Evolutionary conservation across 2,888 invertebrate genomes (phyloP).

Genomic region (Sinopyrophorus schimmeli): DNA sequence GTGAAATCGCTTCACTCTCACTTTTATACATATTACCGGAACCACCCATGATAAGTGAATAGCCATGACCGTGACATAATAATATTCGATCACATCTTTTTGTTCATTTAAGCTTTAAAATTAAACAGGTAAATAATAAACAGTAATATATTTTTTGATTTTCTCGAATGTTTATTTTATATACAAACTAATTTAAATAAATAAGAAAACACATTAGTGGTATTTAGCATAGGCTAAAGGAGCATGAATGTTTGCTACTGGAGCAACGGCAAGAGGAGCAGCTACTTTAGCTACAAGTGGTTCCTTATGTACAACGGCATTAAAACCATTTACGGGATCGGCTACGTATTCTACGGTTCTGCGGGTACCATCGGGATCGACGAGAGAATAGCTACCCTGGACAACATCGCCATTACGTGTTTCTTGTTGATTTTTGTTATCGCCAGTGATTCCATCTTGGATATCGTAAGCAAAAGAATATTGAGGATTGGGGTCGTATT

Average conservation of each 20-base stretch:
- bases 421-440: constrained; percentile 60
- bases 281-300: constrained; percentile 56
- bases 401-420: constrained; percentile 59
- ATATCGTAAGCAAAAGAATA: constrained; percentile 63
- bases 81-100: too few relatives aligned
- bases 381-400: constrained; percentile 59
- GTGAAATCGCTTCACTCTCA: constrained; percentile 22
- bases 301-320: constrained; percentile 66
- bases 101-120: too few relatives aligned
- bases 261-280: constrained; percentile 40
- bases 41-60: constrained; percentile 15
- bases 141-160: too few relatives aligned
- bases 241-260: constrained; percentile 25
- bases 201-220: constrained; percentile 9
- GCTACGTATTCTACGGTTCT: constrained; percentile 61
- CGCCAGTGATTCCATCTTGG: constrained; percentile 60
- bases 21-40: constrained; percentile 20
- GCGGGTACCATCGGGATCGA: constrained; percentile 60
- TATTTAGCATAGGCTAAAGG: constrained; percentile 40
- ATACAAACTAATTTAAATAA: constrained; percentile 26
- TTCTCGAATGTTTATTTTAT: constrained; percentile 23
- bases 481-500: constrained; percentile 60
- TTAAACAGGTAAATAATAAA: too few relatives aligned
- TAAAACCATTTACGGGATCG: constrained; percentile 65
- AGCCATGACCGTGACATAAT: constrained; percentile 26